Evolutionary conservation across 2,888 invertebrate species (phyloP).

Genomic region (Tanypteryx hageni): DNA sequence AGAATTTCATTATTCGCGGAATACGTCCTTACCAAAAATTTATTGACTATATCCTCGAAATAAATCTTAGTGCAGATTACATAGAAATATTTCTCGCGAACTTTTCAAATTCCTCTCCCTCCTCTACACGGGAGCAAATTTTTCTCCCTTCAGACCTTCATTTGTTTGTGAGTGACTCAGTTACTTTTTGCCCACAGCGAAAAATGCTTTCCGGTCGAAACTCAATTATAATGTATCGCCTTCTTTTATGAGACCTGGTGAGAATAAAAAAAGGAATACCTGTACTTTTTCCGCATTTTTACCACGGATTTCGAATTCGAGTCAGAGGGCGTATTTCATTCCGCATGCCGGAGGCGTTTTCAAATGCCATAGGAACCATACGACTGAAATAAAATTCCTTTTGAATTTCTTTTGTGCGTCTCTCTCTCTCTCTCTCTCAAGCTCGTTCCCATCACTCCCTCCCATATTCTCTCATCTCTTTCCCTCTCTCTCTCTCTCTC

Average conservation of each 20-base stretch:
- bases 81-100: not conserved
- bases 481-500: not conserved
- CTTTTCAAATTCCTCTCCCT: not conserved
- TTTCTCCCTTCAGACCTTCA: not conserved
- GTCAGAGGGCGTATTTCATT: conserved; percentile 51
- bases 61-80: not conserved
- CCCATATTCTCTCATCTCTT: not conserved
- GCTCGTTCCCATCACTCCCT: not conserved
- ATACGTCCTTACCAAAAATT: not conserved
- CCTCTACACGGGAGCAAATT: not conserved
- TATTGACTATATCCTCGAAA: not conserved
- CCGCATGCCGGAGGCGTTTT: conserved; percentile 36
- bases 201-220: conserved; percentile 1
- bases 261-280: not conserved
- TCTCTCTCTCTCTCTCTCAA: not conserved
- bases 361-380: not conserved
- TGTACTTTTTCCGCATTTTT: conserved; percentile 30
- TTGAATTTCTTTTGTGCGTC: conserved; percentile 26
- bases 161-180: conserved; percentile 2
- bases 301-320: conserved; percentile 44
- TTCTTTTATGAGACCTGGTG: conserved; percentile 10
- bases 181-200: not conserved
- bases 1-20: not conserved
- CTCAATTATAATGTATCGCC: conserved; percentile 49
- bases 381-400: not conserved